Evolutionary conservation across 1,140 invertebrate species (phyloP), one percentile per base, ranked within the genome.

Genomic region (Sarcophaga bullata): DNA sequence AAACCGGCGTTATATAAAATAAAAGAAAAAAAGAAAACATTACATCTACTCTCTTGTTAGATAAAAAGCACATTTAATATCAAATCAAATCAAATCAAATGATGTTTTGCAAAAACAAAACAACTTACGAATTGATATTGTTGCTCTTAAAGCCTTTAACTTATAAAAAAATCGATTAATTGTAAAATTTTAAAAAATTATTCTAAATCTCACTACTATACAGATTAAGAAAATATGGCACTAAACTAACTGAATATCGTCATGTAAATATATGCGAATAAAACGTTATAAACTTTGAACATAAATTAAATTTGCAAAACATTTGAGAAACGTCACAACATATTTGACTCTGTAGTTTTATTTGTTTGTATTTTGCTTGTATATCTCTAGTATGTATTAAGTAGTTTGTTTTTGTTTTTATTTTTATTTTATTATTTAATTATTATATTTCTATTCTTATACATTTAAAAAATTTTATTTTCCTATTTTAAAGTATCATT

Each of bases 51-150:
- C 1, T 37, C 25, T 1, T 37, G 25, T 1, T 37, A 37, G 25
- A 2, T 37, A 37, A 37, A 37, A 37, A 37, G 25, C 25, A 37
- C 25, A 37, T 37, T 37, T 37, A 37, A 2, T 2, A 37, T 37
- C 25, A 37, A 37, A 37, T 37, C 1, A 2, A 37, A 37, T 37
- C 25, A 37, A 37, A 37, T 37, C 1, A 37, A 37, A 37, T 37
- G 25, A 37, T 68, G 62, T 68, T 68, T 68, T 68, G 62, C 73
- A 76, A 76, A 47, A 76, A 49, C 13, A 46, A 75, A 75, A 76
- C 46, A 47, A 76, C n/a, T 47, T 48, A 76, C 48, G 46, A 48
- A 73, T 37, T 76, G 73, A 76, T 76, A 76, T 76, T 76, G 47
- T n/a, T n/a, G 73, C 73, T 76, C 48, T 0, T 4, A 76, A 76